phyloP scores from a whole-genome alignment of 2,888 invertebrate species.

The Leptinotarsa tumamoca region DNA sequence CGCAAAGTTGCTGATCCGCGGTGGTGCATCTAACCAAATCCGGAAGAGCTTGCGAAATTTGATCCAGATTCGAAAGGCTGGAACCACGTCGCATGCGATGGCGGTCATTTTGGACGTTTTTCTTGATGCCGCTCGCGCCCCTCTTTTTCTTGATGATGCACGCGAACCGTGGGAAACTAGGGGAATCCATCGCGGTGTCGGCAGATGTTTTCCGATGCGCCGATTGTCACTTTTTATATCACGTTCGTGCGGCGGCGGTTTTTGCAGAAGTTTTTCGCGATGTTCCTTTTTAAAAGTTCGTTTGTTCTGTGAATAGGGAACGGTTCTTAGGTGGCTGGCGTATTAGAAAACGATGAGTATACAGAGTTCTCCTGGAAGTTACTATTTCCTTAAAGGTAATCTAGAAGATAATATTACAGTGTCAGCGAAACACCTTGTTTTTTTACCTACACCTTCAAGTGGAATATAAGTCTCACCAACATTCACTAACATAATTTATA shows the following conservation, averaged over 20 bases:
- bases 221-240: constrained; percentile 26
- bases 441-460: too few relatives aligned
- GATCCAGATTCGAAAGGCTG: constrained; percentile 80
- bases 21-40: constrained; percentile 69
- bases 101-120: constrained; percentile 57
- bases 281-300: neutral
- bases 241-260: constrained; percentile 20
- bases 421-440: too few relatives aligned
- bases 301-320: neutral
- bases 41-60: constrained; percentile 66
- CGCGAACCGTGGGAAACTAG: constrained; percentile 47
- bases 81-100: constrained; percentile 77
- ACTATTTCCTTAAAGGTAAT: too few relatives aligned
- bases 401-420: too few relatives aligned
- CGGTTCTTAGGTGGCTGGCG: neutral
- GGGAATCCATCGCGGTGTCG: constrained; percentile 30
- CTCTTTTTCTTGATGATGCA: constrained; percentile 57
- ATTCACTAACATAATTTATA: too few relatives aligned
- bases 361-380: neutral
- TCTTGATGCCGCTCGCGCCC: constrained; percentile 40
- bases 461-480: too few relatives aligned
- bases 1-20: constrained; percentile 63
- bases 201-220: neutral
- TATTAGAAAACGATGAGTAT: neutral
- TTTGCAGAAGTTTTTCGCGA: constrained; percentile 9